Evolutionary conservation across 2,888 invertebrate genomes (phyloP).

Genomic region (Polylopha cassiicola): DNA sequence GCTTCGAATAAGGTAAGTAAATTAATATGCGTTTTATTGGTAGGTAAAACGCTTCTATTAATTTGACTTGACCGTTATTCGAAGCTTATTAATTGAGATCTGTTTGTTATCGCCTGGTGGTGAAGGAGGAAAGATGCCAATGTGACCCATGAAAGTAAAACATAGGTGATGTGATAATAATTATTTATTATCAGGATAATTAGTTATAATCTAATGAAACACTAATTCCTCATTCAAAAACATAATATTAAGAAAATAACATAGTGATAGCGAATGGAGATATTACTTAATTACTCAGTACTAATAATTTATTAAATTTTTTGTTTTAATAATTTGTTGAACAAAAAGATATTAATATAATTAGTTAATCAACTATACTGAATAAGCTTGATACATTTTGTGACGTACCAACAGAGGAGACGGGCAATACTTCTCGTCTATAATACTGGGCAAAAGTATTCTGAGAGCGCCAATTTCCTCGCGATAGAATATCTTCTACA

Average conservation of each 20-base stretch:
- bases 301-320: no score
- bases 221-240: no score
- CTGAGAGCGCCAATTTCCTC: conserved; percentile 13
- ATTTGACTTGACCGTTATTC: no score
- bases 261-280: no score
- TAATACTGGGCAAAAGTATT: conserved; percentile 1
- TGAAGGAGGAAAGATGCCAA: no score
- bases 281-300: no score
- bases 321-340: no score
- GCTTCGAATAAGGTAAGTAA: conserved; percentile 8
- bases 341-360: neutral
- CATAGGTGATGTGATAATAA: no score
- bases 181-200: no score
- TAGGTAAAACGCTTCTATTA: conserved; percentile 2
- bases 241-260: no score
- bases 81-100: neutral
- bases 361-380: neutral
- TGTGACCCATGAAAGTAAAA: no score
- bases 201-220: no score
- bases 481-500: conserved; percentile 11
- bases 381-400: neutral
- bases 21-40: conserved; percentile 7
- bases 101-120: conserved; percentile 2
- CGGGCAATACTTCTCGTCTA: conserved; percentile 1
- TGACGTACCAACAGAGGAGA: neutral